phyloP scores from a whole-genome alignment of 2,113 vertebrate species.

The Archilochus colubris region DNA sequence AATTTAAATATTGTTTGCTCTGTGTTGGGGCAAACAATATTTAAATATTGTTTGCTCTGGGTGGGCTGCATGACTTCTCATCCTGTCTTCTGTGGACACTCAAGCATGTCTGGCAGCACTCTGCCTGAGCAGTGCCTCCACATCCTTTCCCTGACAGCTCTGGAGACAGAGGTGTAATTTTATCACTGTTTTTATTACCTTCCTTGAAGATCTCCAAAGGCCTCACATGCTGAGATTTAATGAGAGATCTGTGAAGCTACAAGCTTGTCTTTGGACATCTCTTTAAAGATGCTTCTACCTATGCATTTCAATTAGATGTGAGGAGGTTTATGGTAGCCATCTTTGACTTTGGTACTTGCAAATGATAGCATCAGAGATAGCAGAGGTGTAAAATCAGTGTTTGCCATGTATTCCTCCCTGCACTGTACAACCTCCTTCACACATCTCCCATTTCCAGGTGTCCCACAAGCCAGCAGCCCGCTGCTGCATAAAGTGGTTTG shows the following conservation, averaged over 20 bases:
- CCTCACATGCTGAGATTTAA: conserved; percentile 35
- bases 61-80: neutral
- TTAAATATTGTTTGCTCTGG: neutral
- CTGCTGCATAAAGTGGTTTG: neutral
- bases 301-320: conserved; percentile 8
- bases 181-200: conserved; percentile 3
- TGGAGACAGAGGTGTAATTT: neutral
- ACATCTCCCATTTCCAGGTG: neutral
- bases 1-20: neutral
- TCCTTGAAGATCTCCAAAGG: conserved; percentile 29
- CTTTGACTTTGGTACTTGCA: neutral
- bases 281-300: neutral
- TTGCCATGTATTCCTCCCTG: neutral
- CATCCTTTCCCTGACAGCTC: neutral
- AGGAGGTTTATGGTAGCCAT: neutral
- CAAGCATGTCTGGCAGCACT: neutral
- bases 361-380: neutral
- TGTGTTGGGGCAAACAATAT: neutral
- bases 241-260: conserved; percentile 38
- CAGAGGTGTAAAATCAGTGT: conserved; percentile 20
- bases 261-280: conserved; percentile 14
- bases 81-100: neutral
- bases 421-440: neutral
- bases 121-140: neutral
- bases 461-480: neutral